phyloP scores from a whole-genome alignment of 2,113 vertebrate genomes.

The Columbina picui region DNA sequence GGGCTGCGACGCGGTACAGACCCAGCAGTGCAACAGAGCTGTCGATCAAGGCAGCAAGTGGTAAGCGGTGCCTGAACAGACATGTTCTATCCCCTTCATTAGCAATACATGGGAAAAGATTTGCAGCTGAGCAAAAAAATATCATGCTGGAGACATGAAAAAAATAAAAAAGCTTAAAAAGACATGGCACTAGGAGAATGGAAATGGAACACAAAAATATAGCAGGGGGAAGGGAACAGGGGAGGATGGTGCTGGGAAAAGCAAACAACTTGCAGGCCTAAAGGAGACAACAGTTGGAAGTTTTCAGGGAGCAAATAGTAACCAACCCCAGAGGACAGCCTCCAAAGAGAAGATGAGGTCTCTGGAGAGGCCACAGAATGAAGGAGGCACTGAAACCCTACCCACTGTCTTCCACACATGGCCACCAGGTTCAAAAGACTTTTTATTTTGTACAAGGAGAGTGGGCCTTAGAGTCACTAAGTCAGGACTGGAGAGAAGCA shows the following conservation, averaged over 20 bases:
- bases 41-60: background rate
- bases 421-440: background rate
- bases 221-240: rapidly evolving
- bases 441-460: background rate
- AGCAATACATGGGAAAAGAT: rapidly evolving
- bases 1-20: background rate
- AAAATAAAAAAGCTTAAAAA: background rate
- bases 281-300: background rate
- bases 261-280: background rate
- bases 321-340: background rate
- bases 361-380: background rate
- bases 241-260: background rate
- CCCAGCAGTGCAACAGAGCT: background rate
- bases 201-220: background rate
- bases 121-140: background rate
- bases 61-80: rapidly evolving
- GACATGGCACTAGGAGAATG: background rate
- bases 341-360: background rate
- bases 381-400: background rate
- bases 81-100: background rate
- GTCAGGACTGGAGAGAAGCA: background rate
- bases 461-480: background rate
- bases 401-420: rapidly evolving
- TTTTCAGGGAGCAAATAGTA: background rate
- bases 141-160: background rate